These are phyloP conservation scores for Sula dactylatra DNA, from an alignment of 2,113 vertebrate species.

Conservation along the genomic window DNA sequence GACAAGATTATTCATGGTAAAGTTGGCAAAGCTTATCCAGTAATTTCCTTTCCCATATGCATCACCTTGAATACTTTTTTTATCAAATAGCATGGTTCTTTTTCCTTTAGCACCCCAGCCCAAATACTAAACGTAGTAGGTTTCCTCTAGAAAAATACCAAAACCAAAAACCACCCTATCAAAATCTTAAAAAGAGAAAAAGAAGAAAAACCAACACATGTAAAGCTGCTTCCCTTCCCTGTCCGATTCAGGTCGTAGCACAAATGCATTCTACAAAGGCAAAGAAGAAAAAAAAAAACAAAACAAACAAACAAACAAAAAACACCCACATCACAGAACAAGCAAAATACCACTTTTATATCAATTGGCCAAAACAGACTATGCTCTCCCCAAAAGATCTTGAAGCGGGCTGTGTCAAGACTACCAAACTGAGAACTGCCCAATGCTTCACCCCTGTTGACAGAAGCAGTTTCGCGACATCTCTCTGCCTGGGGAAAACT, in stretches of 20 bases:
- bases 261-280: background rate
- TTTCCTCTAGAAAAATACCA: background rate
- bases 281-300: background rate
- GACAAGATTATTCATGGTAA: background rate
- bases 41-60: background rate
- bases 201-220: background rate
- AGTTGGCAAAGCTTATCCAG: rapidly evolving
- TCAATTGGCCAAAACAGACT: background rate
- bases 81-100: background rate
- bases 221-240: background rate
- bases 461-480: background rate
- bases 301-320: too few relatives aligned
- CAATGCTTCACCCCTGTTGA: background rate
- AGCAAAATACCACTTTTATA: background rate
- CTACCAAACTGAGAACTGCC: background rate
- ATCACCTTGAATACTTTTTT: background rate
- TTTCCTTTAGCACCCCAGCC: background rate
- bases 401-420: background rate
- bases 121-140: too few relatives aligned
- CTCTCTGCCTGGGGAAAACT: background rate
- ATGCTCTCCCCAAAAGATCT: rapidly evolving
- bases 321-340: too few relatives aligned
- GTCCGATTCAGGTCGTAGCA: background rate
- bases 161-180: background rate
- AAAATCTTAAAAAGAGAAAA: background rate